Evolutionary conservation across 2,888 invertebrate genomes (phyloP).

Genomic region (Zhengitettix transpicula): DNA sequence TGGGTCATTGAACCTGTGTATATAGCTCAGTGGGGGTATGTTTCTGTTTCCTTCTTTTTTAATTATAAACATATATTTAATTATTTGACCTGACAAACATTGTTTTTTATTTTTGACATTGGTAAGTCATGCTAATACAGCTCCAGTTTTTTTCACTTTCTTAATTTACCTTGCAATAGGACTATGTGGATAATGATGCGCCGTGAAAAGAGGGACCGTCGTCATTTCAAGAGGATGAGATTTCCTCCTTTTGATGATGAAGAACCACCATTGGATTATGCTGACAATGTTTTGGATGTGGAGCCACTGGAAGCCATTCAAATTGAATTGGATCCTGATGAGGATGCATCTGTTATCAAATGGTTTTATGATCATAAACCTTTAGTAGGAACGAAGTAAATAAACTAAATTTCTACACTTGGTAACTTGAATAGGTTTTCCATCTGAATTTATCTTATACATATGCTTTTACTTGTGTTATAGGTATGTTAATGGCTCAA

Average conservation of each 20-base stretch:
- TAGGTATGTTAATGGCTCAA: slow-evolving; percentile 85
- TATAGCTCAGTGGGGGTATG: slow-evolving; percentile 97
- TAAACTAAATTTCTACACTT: slow-evolving; percentile 5
- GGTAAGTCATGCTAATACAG: background rate
- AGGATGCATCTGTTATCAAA: slow-evolving; percentile 74
- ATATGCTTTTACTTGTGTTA: slow-evolving; percentile 13
- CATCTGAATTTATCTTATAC: background rate
- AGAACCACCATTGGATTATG: slow-evolving; percentile 97
- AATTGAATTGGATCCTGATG: slow-evolving; percentile 91
- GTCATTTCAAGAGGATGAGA: slow-evolving; percentile 98
- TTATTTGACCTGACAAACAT: background rate
- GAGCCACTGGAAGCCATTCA: slow-evolving; percentile 98
- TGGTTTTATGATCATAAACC: slow-evolving; percentile 99
- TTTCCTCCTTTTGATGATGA: slow-evolving; percentile 99
- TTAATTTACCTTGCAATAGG: slow-evolving; percentile 25
- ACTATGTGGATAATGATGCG: slow-evolving; percentile 99
- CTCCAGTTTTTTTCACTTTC: background rate
- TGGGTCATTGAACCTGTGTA: slow-evolving; percentile 99
- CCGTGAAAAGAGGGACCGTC: slow-evolving; percentile 92
- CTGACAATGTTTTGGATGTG: slow-evolving; percentile 96
- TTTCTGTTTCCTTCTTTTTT: slow-evolving; percentile 2
- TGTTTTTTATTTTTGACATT: background rate
- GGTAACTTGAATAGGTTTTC: background rate
- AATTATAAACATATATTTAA: background rate
- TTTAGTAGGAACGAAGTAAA: slow-evolving; percentile 71